These are phyloP conservation scores for Australoheros scitulus DNA, from an alignment of 2,113 vertebrate species.

Conservation along the genomic window DNA sequence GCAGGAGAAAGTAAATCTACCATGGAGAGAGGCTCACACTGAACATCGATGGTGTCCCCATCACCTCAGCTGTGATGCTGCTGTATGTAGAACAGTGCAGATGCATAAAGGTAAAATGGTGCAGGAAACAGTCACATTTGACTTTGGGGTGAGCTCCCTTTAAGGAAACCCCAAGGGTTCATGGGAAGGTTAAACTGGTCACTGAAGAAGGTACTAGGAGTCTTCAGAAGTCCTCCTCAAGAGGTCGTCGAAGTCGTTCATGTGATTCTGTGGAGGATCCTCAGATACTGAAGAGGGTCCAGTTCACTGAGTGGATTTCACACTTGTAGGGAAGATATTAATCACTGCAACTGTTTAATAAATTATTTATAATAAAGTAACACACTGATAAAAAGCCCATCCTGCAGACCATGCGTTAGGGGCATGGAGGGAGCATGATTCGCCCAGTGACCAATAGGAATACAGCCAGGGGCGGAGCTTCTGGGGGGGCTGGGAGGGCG, in stretches of 20 bases:
- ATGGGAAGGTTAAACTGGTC: background rate
- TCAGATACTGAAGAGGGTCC: background rate
- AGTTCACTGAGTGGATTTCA: too few relatives aligned
- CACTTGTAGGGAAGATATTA: too few relatives aligned
- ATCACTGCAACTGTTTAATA: background rate
- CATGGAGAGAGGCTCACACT: background rate
- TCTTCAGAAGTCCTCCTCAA: background rate
- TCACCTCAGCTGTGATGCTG: background rate
- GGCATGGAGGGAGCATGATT: too few relatives aligned
- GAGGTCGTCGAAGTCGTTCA: too few relatives aligned
- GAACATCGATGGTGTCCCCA: rapidly evolving
- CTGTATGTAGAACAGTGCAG: background rate
- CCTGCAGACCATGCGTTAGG: too few relatives aligned
- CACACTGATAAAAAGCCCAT: too few relatives aligned
- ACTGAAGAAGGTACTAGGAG: background rate
- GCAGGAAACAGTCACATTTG: background rate
- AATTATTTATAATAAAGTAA: background rate
- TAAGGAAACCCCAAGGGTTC: background rate
- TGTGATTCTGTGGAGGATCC: too few relatives aligned
- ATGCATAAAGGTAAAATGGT: background rate
- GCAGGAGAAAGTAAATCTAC: background rate
- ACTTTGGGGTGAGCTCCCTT: background rate
- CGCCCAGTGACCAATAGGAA: too few relatives aligned
- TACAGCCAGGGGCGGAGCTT: too few relatives aligned
- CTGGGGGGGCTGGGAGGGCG: too few relatives aligned